A percentile compares a stretch with the other conserved stretches of the same genome.
These are phyloP conservation scores for Polydrusus tereticollis DNA, from an alignment of 2,888 invertebrate genomes.

Conservation along the genomic window DNA sequence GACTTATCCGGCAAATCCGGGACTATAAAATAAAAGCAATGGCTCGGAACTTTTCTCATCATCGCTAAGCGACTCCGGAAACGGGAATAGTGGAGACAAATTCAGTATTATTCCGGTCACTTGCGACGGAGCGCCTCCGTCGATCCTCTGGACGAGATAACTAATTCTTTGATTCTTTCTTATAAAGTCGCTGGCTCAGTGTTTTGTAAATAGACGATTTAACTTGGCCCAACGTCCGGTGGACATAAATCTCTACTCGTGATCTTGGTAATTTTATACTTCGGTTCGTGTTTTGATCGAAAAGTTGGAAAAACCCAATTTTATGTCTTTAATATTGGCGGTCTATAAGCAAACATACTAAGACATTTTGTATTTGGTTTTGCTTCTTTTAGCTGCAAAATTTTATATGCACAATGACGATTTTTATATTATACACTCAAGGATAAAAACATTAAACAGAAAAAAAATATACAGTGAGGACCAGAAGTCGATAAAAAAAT, in stretches of 20 bases:
- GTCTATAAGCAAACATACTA: too few relatives aligned
- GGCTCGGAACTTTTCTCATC: constrained; percentile 55
- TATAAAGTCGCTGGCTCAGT: constrained; percentile 34
- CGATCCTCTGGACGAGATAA: constrained; percentile 45
- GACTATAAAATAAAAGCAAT: constrained; percentile 54
- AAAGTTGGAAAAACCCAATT: background rate
- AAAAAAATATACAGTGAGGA: too few relatives aligned
- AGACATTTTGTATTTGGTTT: too few relatives aligned
- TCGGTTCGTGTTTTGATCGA: background rate
- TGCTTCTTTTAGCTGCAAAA: too few relatives aligned
- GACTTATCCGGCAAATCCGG: constrained; percentile 41
- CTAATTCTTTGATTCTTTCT: constrained; percentile 41
- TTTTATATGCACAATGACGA: too few relatives aligned
- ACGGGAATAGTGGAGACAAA: constrained; percentile 59
- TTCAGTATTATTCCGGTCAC: constrained; percentile 58
- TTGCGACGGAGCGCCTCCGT: constrained; percentile 50
- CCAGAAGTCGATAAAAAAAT: too few relatives aligned
- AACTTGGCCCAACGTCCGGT: background rate
- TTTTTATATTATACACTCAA: too few relatives aligned
- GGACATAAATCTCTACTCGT: background rate
- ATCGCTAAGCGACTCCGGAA: constrained; percentile 59
- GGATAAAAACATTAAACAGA: too few relatives aligned
- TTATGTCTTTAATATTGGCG: too few relatives aligned
- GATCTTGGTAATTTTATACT: background rate
- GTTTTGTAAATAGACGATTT: constrained; percentile 37